Conservation (phyloP, 2,113 vertebrate genomes). For the Hippoglossus stenolepis region DNA sequence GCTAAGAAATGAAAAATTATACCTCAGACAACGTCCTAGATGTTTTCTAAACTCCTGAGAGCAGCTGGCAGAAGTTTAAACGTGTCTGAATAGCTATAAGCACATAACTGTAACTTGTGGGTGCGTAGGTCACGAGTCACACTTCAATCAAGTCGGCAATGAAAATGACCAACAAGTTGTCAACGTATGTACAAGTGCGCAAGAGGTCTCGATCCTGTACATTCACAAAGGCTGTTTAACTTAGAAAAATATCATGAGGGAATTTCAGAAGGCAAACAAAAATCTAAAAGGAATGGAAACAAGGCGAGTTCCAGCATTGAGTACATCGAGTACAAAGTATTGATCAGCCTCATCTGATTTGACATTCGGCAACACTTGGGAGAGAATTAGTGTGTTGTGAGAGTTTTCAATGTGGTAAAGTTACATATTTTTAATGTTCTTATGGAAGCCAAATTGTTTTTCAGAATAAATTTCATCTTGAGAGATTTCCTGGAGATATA, state of each 20-base stretch:
- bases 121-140: slow-evolving; percentile 34
- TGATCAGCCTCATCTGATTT: slow-evolving; percentile 83
- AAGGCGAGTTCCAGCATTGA: slow-evolving; percentile 88
- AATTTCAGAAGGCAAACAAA: slow-evolving; percentile 91
- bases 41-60: slow-evolving; percentile 21
- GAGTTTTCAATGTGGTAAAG: background rate
- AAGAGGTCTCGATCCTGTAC: slow-evolving; percentile 89
- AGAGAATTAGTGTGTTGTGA: background rate
- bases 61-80: slow-evolving; percentile 23
- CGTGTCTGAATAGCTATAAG: slow-evolving; percentile 44
- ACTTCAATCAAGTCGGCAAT: slow-evolving; percentile 73
- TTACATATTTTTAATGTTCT: slow-evolving; percentile 39
- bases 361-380: slow-evolving; percentile 35
- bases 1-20: slow-evolving; percentile 24
- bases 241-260: slow-evolving; percentile 62
- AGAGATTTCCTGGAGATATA: background rate
- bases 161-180: slow-evolving; percentile 86
- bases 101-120: slow-evolving; percentile 21
- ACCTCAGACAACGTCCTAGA: slow-evolving; percentile 33
- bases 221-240: slow-evolving; percentile 91
- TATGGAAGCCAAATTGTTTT: background rate
- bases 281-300: slow-evolving; percentile 93
- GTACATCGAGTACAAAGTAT: slow-evolving; percentile 74
- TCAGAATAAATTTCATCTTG: slow-evolving; percentile 1
- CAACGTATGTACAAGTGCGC: slow-evolving; percentile 86